Conservation (phyloP, 2,888 invertebrate species). For the Scaeva pyrastri region DNA sequence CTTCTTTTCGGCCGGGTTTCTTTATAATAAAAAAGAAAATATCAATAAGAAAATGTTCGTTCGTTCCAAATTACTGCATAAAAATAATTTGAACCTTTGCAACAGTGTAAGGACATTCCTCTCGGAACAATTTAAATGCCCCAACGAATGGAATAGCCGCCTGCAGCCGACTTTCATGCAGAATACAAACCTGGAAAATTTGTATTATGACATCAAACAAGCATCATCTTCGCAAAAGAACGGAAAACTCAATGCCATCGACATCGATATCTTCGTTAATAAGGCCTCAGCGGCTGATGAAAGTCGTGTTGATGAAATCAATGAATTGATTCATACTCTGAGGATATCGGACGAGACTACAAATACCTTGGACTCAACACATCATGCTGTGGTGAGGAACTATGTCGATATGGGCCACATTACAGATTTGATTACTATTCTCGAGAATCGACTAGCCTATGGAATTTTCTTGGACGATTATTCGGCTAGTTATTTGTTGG, state of each 20-base stretch:
- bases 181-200: conserved; percentile 87
- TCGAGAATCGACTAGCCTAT: conserved; percentile 93
- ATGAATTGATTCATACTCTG: conserved; percentile 89
- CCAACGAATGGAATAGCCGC: conserved; percentile 88
- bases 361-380: conserved; percentile 90
- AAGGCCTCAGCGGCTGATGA: conserved; percentile 84
- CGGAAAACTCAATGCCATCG: conserved; percentile 89
- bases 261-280: conserved; percentile 93
- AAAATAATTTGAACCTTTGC: conserved; percentile 33
- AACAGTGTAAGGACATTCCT: conserved; percentile 85
- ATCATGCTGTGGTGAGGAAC: conserved; percentile 90
- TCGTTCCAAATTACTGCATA: conserved; percentile 64
- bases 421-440: conserved; percentile 87
- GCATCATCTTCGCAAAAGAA: conserved; percentile 85
- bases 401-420: conserved; percentile 83
- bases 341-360: conserved; percentile 89
- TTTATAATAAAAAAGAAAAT: conserved; percentile 6
- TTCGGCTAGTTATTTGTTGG: conserved; percentile 91
- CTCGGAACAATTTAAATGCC: conserved; percentile 89
- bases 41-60: conserved; percentile 58
- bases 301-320: conserved; percentile 89
- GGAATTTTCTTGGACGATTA: conserved; percentile 96
- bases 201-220: conserved; percentile 89
- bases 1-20: not conserved
- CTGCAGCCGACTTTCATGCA: conserved; percentile 86